phyloP scores from a whole-genome alignment of 2,797 vertebrate species.

The Pantherophis vulpinus region DNA sequence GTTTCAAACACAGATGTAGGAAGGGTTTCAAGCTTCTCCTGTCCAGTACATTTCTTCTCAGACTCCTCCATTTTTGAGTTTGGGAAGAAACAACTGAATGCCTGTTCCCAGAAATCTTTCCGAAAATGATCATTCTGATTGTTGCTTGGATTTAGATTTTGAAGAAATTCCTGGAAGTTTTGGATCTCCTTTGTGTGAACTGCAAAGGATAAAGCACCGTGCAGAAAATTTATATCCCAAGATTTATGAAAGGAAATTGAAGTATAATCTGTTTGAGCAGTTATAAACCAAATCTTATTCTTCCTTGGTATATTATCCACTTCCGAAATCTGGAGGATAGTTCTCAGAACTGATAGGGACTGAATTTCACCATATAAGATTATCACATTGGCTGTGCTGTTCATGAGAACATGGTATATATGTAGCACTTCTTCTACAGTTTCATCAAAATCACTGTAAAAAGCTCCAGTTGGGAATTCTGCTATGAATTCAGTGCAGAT shows the following conservation, averaged over 20 bases:
- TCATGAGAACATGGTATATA: background rate
- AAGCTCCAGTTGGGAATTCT: background rate
- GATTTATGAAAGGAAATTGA: background rate
- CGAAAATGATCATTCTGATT: background rate
- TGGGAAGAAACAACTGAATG: background rate
- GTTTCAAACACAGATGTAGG: background rate
- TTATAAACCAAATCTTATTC: background rate
- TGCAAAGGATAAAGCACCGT: background rate
- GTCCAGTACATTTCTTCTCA: background rate
- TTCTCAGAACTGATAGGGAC: background rate
- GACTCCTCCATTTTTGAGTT: background rate
- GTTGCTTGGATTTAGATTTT: background rate
- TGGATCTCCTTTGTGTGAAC: background rate
- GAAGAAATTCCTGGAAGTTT: background rate
- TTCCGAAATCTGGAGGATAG: background rate
- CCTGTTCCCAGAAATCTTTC: background rate
- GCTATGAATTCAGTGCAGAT: background rate
- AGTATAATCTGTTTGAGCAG: background rate
- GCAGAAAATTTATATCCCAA: background rate
- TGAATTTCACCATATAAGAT: background rate
- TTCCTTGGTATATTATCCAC: background rate
- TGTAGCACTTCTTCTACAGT: rapidly evolving
- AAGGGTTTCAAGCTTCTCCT: background rate
- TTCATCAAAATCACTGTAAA: background rate
- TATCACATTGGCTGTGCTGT: background rate